phyloP scores from a whole-genome alignment of 92 coral and sea anemone species.

The Palythoa caribaeorum region DNA sequence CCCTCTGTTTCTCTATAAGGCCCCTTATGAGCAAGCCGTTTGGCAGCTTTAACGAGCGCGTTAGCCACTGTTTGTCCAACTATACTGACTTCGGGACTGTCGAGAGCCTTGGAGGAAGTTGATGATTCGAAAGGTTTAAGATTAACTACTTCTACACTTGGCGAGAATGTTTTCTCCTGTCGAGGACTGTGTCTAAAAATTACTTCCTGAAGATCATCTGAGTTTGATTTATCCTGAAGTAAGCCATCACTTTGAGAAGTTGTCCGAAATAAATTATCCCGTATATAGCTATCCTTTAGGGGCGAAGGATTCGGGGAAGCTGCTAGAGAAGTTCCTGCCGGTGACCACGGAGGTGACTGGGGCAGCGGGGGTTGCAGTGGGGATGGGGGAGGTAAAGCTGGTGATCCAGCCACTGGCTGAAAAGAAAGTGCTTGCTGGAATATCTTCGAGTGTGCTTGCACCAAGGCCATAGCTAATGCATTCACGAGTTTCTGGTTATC shows the following conservation, averaged over 20 bases:
- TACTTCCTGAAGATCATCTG: not conserved
- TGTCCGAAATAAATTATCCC: not conserved
- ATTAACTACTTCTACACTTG: slow-evolving; percentile 20
- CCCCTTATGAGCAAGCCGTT: slow-evolving; percentile 22
- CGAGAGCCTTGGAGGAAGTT: slow-evolving; percentile 2
- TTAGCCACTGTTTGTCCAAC: slow-evolving; percentile 37
- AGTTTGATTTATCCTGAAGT: not conserved
- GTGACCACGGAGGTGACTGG: not conserved
- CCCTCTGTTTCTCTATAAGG: not conserved
- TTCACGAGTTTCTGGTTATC: slow-evolving; percentile 22
- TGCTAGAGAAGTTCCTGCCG: not conserved
- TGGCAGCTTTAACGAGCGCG: slow-evolving; percentile 38
- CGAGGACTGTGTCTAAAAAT: not conserved
- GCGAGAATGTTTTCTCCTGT: not conserved
- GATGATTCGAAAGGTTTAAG: slow-evolving; percentile 1
- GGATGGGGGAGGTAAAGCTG: slow-evolving; percentile 27
- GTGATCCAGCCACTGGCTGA: slow-evolving; percentile 8
- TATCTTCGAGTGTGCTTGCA: slow-evolving; percentile 29
- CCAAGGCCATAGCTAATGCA: slow-evolving; percentile 37
- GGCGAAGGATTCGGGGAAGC: slow-evolving; percentile 17
- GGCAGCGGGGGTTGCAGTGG: not conserved
- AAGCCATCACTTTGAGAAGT: slow-evolving; percentile 3
- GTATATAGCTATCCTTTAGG: slow-evolving; percentile 5
- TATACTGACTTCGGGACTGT: slow-evolving; percentile 1
- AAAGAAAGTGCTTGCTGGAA: slow-evolving; percentile 2